Conservation (phyloP, 30 jellyfish, hydroid and myxozoan genomes). For the Turritopsis rubra region DNA sequence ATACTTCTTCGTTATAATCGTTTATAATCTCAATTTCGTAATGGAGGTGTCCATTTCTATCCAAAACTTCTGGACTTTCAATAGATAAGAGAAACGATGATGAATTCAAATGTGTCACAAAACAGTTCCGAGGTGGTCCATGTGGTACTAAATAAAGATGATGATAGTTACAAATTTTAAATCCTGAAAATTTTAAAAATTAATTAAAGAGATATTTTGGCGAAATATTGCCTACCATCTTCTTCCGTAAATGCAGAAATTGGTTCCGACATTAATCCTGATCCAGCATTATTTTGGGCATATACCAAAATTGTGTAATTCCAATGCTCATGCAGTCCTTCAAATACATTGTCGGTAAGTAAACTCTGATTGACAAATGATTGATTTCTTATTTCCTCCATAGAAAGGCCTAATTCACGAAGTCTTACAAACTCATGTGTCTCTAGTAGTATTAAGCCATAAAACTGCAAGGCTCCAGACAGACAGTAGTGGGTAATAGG, state of each 20-base stretch:
- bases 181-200: background rate
- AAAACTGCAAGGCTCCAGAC: conserved; percentile 3
- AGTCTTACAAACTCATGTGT: background rate
- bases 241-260: background rate
- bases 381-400: background rate
- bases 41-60: background rate
- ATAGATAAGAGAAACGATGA: background rate
- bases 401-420: background rate
- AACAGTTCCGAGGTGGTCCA: background rate
- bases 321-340: conserved; percentile 17
- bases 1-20: background rate
- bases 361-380: background rate
- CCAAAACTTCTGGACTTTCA: background rate
- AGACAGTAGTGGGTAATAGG: background rate
- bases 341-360: background rate
- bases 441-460: background rate
- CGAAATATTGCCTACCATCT: conserved; percentile 11
- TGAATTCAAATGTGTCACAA: background rate
- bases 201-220: background rate
- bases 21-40: background rate
- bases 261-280: conserved; percentile 6
- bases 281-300: conserved; percentile 19
- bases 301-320: conserved; percentile 12
- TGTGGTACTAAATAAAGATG: background rate
- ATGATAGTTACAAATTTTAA: background rate